A percentile compares a stretch with the other conserved stretches of the same genome.
Evolutionary conservation across 2,797 vertebrate genomes (phyloP).

Genomic region (Eulemur mongoz): DNA sequence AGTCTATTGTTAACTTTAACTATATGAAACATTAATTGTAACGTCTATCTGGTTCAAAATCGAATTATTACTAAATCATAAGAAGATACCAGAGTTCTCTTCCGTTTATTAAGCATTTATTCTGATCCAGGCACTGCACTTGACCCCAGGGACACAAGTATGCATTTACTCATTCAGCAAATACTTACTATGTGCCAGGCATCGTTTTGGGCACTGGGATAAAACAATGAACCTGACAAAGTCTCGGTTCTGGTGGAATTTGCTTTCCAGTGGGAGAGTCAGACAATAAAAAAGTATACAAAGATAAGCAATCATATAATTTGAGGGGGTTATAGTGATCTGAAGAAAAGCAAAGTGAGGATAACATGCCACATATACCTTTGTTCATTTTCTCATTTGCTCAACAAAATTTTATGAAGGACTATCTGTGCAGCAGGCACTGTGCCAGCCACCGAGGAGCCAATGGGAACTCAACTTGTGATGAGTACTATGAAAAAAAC

Average conservation of each 20-base stretch:
- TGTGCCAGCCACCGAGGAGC: neutral
- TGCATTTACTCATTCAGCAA: neutral
- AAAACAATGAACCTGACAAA: neutral
- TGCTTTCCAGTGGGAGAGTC: neutral
- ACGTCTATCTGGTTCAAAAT: neutral
- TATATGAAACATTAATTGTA: neutral
- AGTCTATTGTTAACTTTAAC: neutral
- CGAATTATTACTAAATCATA: neutral
- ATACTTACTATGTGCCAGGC: neutral
- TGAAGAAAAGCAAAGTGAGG: neutral
- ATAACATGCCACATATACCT: neutral
- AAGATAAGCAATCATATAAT: neutral
- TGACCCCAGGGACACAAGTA: neutral
- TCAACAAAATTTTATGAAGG: neutral
- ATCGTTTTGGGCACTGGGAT: neutral
- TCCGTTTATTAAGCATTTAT: neutral
- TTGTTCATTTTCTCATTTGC: neutral
- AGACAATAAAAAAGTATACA: neutral
- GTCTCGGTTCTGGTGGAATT: neutral
- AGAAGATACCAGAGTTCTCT: neutral
- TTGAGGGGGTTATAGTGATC: neutral
- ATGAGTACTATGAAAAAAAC: neutral
- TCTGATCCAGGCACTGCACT: neutral
- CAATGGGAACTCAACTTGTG: neutral
- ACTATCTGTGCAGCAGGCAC: accelerated